Evolutionary conservation across 37 sponge, comb jelly and placozoan species (phyloP), one percentile per base, ranked within the genome.

Genomic region (Aplysina aerophoba): DNA sequence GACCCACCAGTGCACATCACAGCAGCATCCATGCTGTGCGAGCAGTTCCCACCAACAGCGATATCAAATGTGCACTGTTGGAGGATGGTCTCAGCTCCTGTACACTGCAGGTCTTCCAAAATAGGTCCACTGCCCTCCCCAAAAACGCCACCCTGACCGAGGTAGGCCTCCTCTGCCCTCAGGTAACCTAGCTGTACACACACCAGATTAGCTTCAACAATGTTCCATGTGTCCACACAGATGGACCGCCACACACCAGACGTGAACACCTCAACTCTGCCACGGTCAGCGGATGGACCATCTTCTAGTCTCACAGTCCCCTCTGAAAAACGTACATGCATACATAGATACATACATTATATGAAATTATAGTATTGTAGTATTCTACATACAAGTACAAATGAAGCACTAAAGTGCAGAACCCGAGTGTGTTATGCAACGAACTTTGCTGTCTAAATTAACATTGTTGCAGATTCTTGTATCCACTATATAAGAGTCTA

Each of bases 131-230:
- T 75, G 1, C 78, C 78, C 11, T 40, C 3, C 13, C 78, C 78
- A 75, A 75, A 75, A 53, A 53, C 54, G n/a, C 38, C 78, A 2
- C 78, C 78, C 37, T 24, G 24, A 36, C 37, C 39, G 3, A 40
- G 20, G 54, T 36, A 75, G 50, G 78, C 78, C 25, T 75, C 78
- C 53, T 75, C 78, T 21, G 78, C 78, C 37, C 31, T 36, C 78
- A 75, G 78, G 53, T 36, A 75, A 1, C 78, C 78, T 40, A 75
- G 78, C 78, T 75, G 78, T 17, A 19, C 17, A 75, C 78, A 75
- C 54, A 75, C 78, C 4, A 75, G 44, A 75, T 75, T 19, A 75
- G 78, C 78, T 15, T 41, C 24, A 44, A 41, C 39, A 30, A 36
- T 31, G 78, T 40, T 44, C 78, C 78, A 75, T 14, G 33, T 36